Evolutionary conservation across 2,888 invertebrate genomes (phyloP).

Genomic region (Boloria selene): DNA sequence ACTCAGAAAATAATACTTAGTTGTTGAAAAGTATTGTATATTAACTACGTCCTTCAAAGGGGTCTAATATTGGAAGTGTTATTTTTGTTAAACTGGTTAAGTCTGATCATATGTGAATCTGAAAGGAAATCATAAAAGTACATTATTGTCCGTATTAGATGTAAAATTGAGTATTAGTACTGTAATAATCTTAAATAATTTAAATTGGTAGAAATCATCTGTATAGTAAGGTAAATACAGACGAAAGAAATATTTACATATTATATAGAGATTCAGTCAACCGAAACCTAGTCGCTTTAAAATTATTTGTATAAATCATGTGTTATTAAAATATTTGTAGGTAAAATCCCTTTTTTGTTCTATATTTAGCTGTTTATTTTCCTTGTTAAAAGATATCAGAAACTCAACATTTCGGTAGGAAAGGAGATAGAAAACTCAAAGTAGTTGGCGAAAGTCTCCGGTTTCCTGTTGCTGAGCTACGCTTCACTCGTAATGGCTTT

Average conservation of each 20-base stretch:
- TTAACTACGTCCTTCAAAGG: neutral
- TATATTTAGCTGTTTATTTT: constrained; percentile 3
- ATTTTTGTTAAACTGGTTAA: neutral
- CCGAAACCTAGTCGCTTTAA: no score
- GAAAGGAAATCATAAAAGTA: no score
- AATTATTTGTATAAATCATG: no score
- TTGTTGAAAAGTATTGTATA: neutral
- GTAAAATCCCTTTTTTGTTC: neutral
- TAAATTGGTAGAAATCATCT: no score
- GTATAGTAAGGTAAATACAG: no score
- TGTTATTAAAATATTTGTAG: neutral
- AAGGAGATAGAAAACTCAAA: constrained; percentile 2
- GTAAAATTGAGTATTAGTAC: no score
- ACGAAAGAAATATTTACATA: no score
- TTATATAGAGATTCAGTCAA: no score
- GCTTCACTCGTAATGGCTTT: constrained; percentile 5
- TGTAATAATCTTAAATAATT: no score
- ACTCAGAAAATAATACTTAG: constrained; percentile 1
- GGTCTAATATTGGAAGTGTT: neutral
- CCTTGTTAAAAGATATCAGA: neutral
- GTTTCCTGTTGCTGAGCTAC: constrained; percentile 8
- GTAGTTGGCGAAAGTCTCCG: neutral
- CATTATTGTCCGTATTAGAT: no score
- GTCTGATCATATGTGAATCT: neutral
- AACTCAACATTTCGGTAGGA: neutral